Base-by-base conservation (phyloP, 2,113 vertebrate species). In the Odocoileus hemionus region DNA sequence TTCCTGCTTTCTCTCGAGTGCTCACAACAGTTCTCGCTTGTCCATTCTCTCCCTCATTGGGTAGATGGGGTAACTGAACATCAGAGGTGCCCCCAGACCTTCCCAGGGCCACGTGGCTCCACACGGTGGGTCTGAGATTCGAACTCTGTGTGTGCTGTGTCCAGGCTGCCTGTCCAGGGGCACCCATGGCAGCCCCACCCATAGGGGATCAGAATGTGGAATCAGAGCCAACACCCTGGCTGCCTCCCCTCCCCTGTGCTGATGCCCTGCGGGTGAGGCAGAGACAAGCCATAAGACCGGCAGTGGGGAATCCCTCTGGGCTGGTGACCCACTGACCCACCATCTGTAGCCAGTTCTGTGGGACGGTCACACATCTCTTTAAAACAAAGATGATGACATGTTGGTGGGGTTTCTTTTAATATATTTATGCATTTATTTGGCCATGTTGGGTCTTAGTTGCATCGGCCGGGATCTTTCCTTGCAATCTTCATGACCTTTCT, bases 261-360 rank as follows among this genome's bases (percentile, higher is more conserved):
- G 9, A 55, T 0, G 5, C 8, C 47, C 52, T 55, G 3, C 0
- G 1, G 95, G 97, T 92, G 97, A 98, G 98, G 95, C 95, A 30
- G 95, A 94, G 93, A 96, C 1, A 82, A 96, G 89, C 87, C 98
- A 83, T 21, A 97, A 45, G 67, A 47, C 17, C 43, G 7, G 1
- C 33, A 52, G 80, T 39, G 10, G 55, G 50, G 13, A n/a, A 47
- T 74, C 36, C 17, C 58, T 14, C 64, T 58, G 47, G 64, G 58
- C 11, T 90, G 82, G 12, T 23, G 6, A 52, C 28, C 60, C 43
- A 1, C 39, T 3, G 39, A 90, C 28, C 39, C 50, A 61, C 39
- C 83, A 33, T 7, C 57, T 87, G 55, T 79, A 95, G n/a, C 61
- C 82, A 25, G 25, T 76, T 36, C 76, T 89, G 76, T 17, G 67